Percentiles rank a stretch among this genome's conserved stretches.
Conservation (phyloP, 2,888 invertebrate species). For the Pandemis cinnamomeana region DNA sequence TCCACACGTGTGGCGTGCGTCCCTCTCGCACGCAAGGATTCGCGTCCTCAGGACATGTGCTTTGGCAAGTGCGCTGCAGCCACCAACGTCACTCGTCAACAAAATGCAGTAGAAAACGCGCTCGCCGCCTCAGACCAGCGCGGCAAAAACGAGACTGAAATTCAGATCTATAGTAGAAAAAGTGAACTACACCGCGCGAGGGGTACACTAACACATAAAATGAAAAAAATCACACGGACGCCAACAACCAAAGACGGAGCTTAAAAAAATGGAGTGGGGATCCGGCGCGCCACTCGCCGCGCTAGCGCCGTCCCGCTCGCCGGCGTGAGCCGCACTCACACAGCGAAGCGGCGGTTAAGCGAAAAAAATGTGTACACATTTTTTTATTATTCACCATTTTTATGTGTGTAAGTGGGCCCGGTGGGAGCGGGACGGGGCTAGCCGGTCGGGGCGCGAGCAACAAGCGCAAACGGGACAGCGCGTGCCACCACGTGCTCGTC, state of each 20-base stretch:
- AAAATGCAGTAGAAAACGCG: slow-evolving; percentile 78
- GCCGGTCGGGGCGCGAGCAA: slow-evolving; percentile 52
- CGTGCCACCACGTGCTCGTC: slow-evolving; percentile 82
- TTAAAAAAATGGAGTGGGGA: slow-evolving; percentile 83
- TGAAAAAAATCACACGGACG: slow-evolving; percentile 83
- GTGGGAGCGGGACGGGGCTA: slow-evolving; percentile 67
- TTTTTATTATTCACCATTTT: slow-evolving; percentile 85
- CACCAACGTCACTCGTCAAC: slow-evolving; percentile 67
- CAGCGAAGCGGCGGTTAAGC: slow-evolving; percentile 74
- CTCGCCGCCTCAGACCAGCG: slow-evolving; percentile 82
- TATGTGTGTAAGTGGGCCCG: slow-evolving; percentile 84
- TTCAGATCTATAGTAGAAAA: slow-evolving; percentile 86
- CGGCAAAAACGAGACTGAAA: slow-evolving; percentile 85
- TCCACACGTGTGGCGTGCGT: slow-evolving; percentile 76
- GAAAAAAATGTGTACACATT: slow-evolving; percentile 85
- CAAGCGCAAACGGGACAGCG: slow-evolving; percentile 63
- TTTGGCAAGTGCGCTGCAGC: slow-evolving; percentile 57
- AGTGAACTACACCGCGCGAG: slow-evolving; percentile 84
- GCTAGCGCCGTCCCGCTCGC: slow-evolving; percentile 69
- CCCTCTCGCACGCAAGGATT: slow-evolving; percentile 66
- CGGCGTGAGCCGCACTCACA: slow-evolving; percentile 71
- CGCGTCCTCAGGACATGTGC: slow-evolving; percentile 71
- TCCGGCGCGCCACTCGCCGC: slow-evolving; percentile 59
- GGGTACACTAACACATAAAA: slow-evolving; percentile 85
- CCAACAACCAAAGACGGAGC: slow-evolving; percentile 76